Evolutionary conservation across 1,140 invertebrate genomes (phyloP).

Genomic region (Drosophila hydei): DNA sequence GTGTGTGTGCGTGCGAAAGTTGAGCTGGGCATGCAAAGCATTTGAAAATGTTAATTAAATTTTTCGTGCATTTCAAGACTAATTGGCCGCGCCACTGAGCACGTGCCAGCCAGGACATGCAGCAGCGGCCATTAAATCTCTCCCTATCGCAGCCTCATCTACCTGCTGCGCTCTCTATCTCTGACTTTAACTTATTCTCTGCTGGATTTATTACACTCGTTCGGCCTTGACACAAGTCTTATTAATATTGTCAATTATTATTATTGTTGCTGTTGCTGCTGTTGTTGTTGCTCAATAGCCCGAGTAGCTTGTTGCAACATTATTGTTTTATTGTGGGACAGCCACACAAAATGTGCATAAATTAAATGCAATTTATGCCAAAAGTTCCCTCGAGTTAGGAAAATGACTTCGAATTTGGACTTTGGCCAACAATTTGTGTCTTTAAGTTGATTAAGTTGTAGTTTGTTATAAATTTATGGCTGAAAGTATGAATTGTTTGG

Average conservation of each 20-base stretch:
- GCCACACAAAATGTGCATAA: conserved; percentile 55
- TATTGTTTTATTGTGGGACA: conserved; percentile 18
- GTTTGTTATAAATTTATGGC: too few relatives aligned
- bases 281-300: conserved; percentile 31
- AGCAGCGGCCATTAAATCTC: not conserved
- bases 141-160: too few relatives aligned
- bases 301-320: conserved; percentile 33
- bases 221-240: conserved; percentile 6
- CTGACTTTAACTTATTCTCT: not conserved
- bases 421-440: not conserved
- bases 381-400: conserved; percentile 45
- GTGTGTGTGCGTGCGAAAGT: conserved; percentile 22
- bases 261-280: conserved; percentile 38
- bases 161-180: not conserved
- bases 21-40: conserved; percentile 61
- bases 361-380: conserved; percentile 69
- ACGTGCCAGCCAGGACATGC: conserved; percentile 27
- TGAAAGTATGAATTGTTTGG: too few relatives aligned
- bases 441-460: too few relatives aligned
- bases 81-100: conserved; percentile 51
- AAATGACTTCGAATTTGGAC: conserved; percentile 20
- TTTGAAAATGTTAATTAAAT: conserved; percentile 78
- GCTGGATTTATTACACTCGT: conserved; percentile 29
- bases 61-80: conserved; percentile 68
- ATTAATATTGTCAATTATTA: conserved; percentile 48